These are phyloP conservation scores for Dryocosmus kuriphilus DNA, from an alignment of 2,888 invertebrate species.

Conservation along the genomic window DNA sequence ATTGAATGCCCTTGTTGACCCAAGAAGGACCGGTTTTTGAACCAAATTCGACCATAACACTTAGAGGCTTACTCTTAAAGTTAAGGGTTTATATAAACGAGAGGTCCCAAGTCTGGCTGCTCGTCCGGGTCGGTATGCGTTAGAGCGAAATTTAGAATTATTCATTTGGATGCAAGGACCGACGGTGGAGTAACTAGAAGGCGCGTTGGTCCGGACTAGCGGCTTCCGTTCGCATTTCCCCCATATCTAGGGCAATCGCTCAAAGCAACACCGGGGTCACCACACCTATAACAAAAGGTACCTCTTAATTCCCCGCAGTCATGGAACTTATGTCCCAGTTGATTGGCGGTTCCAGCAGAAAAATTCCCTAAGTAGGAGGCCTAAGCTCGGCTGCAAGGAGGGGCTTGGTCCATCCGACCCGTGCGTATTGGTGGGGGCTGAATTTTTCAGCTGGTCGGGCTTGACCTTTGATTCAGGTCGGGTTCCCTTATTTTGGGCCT, in stretches of 20 bases:
- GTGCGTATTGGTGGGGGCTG: neutral
- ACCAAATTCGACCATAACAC: too few species aligned
- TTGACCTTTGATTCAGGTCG: neutral
- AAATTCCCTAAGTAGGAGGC: neutral
- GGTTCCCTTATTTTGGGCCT: neutral
- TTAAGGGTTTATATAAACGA: too few species aligned
- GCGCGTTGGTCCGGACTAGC: neutral
- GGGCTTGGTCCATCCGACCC: accelerated
- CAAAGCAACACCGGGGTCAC: neutral
- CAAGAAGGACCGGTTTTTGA: too few species aligned
- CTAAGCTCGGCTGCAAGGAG: neutral
- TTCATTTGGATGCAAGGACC: too few species aligned
- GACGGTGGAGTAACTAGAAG: too few species aligned
- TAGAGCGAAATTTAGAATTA: too few species aligned
- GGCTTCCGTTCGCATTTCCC: neutral
- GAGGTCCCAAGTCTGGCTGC: too few species aligned
- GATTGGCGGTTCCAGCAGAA: neutral
- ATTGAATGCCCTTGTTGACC: too few species aligned
- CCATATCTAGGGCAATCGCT: neutral
- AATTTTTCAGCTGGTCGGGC: accelerated
- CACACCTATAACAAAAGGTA: neutral
- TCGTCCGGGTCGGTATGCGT: too few species aligned
- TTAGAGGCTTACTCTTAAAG: too few species aligned
- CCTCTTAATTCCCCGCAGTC: neutral
- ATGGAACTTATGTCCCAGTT: neutral